Evolutionary conservation across 2,113 vertebrate genomes (phyloP), one percentile per base, ranked within the genome.

Genomic region (Bubalus kerabau): DNA sequence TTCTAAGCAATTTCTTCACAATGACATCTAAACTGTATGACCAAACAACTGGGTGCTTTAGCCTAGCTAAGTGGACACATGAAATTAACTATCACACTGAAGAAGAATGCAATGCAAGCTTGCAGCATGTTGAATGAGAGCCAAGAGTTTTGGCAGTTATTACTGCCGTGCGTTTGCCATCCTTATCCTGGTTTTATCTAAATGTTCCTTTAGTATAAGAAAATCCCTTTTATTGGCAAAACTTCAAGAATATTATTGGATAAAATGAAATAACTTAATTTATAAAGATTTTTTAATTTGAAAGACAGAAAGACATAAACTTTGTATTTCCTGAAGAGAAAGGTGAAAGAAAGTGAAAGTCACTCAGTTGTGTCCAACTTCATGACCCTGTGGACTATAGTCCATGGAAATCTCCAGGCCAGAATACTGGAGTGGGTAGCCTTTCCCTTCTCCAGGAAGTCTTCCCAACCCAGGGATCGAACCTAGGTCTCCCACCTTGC

Each of bases 201-300:
- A 95, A 85, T 90, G 10, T 6, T 88, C 10, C 50, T 62, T 90
- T 16, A 64, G 40, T 74, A 54, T 94, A 88, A 96, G 74, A 85
- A 84, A 94, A 87, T 90, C 30, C 36, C 32, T 76, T 95, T 92
- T 87, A 94, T 15, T 90, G 71, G 56, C n/a, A 92, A 96, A 84
- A 90, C 48, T 54, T 95, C 24, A 85, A 96, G 52, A 90, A 80
- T 92, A 57, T 56, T 83, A n/a, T 80, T 90, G 16, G 76, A 64
- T 54, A 76, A 85, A 56, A 82, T 48, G 11, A 78, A 46, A 56
- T 40, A 93, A 90, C 6, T 82, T 64, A 57, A 43, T 36, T 78
- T 15, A 28, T 93, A 57, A 91, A 90, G 62, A 48, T 14, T 43
- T 96, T 80, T 80, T 32, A 87, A 88, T 90, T 84, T 89, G 40